Percentiles rank a stretch among this genome's conserved stretches.
Conservation (phyloP, 2,113 vertebrate species). For the Esox niger region DNA sequence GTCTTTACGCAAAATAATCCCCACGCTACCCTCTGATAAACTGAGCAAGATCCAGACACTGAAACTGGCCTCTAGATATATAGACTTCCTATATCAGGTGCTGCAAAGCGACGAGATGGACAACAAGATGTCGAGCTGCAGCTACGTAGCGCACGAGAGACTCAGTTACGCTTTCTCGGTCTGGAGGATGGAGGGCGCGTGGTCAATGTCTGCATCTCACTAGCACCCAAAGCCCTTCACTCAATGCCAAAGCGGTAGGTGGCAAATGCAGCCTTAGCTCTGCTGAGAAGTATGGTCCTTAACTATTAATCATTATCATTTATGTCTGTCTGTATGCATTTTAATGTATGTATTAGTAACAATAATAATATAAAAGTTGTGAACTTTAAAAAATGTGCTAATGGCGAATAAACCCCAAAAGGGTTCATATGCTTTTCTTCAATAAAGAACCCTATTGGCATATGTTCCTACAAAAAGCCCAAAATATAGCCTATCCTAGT, state of each 20-base stretch:
- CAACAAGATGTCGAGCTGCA: slow-evolving; percentile 82
- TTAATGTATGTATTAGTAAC: too few species aligned
- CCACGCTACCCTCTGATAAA: slow-evolving; percentile 80
- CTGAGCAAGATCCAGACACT: slow-evolving; percentile 83
- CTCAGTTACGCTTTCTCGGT: slow-evolving; percentile 83
- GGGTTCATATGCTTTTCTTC: too few species aligned
- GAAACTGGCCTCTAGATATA: slow-evolving; percentile 79
- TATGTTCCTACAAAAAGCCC: too few species aligned
- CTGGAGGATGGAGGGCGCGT: slow-evolving; percentile 83
- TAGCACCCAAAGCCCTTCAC: slow-evolving; percentile 50
- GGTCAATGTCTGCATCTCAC: slow-evolving; percentile 81
- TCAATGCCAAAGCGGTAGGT: slow-evolving; percentile 37
- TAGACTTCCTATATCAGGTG: slow-evolving; percentile 80
- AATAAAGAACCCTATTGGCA: too few species aligned
- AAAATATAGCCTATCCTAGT: too few species aligned
- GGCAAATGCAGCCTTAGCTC: not conserved
- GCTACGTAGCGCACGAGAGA: slow-evolving; percentile 81
- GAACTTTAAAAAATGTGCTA: too few species aligned
- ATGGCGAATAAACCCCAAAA: too few species aligned
- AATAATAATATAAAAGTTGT: too few species aligned
- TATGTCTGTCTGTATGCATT: too few species aligned
- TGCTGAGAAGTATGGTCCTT: too few species aligned
- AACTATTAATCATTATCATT: too few species aligned
- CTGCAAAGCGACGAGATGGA: slow-evolving; percentile 84
- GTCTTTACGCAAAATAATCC: slow-evolving; percentile 79